A percentile compares a stretch with the other conserved stretches of the same genome.
These are phyloP conservation scores for Tursiops truncatus DNA, from an alignment of 2,113 vertebrate genomes.

Conservation along the genomic window DNA sequence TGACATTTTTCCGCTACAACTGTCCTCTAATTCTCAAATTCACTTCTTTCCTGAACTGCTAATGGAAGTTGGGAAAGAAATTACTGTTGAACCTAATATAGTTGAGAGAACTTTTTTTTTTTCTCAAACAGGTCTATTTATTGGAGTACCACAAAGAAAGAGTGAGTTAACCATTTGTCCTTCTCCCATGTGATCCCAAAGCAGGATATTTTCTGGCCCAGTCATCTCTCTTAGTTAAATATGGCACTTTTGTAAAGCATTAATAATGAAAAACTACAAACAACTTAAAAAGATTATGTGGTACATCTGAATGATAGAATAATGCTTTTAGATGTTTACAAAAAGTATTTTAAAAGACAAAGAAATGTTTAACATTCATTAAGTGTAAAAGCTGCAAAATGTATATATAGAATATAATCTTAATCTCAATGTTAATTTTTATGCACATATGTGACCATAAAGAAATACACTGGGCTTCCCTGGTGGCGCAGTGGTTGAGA, in stretches of 20 bases:
- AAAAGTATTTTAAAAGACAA: not conserved
- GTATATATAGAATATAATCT: not conserved
- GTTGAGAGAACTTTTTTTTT: not conserved
- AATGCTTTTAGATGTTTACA: not conserved
- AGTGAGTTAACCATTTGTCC: not conserved
- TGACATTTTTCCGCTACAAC: not conserved
- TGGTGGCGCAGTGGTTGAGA: too few species aligned
- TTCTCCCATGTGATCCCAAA: not conserved
- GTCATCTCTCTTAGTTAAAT: not conserved
- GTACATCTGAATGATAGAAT: not conserved
- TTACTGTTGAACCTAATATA: not conserved
- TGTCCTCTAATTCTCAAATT: not conserved
- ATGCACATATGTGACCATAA: not conserved
- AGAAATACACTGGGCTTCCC: not conserved
- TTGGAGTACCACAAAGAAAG: not conserved
- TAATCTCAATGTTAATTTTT: not conserved
- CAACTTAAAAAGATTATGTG: conserved; percentile 16
- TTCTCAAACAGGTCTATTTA: conserved; percentile 15
- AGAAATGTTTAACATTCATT: not conserved
- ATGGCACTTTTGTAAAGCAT: not conserved
- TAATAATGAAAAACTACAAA: not conserved
- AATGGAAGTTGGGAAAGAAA: conserved; percentile 20
- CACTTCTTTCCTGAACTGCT: not conserved
- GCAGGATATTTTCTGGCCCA: not conserved
- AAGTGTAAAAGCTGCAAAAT: not conserved